Evolutionary conservation across 2,888 invertebrate genomes (phyloP).

Genomic region (Thysanoteuthis rhombus): DNA sequence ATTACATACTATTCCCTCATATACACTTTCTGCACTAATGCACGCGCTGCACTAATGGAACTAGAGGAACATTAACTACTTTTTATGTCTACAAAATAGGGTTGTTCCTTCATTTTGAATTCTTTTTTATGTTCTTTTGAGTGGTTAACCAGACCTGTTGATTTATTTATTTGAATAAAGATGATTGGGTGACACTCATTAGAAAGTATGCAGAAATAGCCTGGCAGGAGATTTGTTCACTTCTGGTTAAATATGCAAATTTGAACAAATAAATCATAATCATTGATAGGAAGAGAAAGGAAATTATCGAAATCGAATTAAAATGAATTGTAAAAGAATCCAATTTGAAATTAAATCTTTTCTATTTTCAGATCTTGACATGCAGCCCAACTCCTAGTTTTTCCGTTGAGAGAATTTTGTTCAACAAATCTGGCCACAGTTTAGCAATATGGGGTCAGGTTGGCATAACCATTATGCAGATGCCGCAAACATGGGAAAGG

Average conservation of each 20-base stretch:
- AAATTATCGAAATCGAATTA: neutral
- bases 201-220: neutral
- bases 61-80: no score
- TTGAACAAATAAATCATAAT: neutral
- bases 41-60: no score
- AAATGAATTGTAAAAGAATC: neutral
- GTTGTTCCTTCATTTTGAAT: no score
- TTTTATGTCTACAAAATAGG: no score
- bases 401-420: conserved; percentile 76
- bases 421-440: conserved; percentile 76
- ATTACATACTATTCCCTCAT: no score
- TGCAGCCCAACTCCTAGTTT: conserved; percentile 78
- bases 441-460: conserved; percentile 78
- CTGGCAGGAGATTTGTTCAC: neutral
- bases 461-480: conserved; percentile 78
- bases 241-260: neutral
- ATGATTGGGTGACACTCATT: neutral
- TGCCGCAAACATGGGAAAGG: conserved; percentile 80
- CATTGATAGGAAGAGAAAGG: neutral
- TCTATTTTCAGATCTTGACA: conserved; percentile 75
- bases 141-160: no score
- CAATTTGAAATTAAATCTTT: neutral
- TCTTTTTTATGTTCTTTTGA: no score
- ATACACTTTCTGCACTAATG: no score
- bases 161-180: neutral